Base-by-base conservation (phyloP, 2,797 vertebrate genomes). In the Neopelma chrysocephalum region DNA sequence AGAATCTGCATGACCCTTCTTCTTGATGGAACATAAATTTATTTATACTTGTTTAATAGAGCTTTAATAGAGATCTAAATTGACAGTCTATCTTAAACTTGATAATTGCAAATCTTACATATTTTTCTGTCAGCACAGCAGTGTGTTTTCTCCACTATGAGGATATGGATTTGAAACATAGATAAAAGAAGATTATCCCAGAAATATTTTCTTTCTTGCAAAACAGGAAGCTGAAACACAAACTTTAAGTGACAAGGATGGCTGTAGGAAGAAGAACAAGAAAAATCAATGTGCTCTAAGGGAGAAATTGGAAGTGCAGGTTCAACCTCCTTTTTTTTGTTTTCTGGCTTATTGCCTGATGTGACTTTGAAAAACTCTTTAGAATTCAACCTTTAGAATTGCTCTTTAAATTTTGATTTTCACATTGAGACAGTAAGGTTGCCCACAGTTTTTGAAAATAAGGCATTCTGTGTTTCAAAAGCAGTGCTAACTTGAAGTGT, bases 401-500 rank as follows among this genome's bases (percentile, higher is more conserved):
- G 0, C 5, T n/a, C 10, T 72, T 91, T 64, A 32, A 83, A 47
- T 80, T n/a, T 66, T 66, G 2, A 3, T 61, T 15, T 62, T 47
- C 13, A 13, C 9, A 58, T 50, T 75, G 22, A 82, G 26, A 54
- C 3, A 8, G 19, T 75, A 82, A 66, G 15, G 7, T 40, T 82
- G 3, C 7, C 45, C 29, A 66, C 3, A 43, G 26, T 3, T 68
- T 71, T 87, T 62, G 19, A 62, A 83, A 71, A 58, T 25, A 76
- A 50, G 20, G 2, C 13, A n/a, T 62, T 66, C 22, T 45, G 7
- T 31, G 5, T 62, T 86, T 70, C 48, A 76, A 66, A 62, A 80
- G 1, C 19, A 36, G 11, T 45, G 40, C 3, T 0, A 0, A 26
- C 9, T 13, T 36, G 25, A 68, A 53, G 10, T 54, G 17, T 27